Conservation (phyloP, 2,888 invertebrate genomes). For the Philereme vetulata region DNA sequence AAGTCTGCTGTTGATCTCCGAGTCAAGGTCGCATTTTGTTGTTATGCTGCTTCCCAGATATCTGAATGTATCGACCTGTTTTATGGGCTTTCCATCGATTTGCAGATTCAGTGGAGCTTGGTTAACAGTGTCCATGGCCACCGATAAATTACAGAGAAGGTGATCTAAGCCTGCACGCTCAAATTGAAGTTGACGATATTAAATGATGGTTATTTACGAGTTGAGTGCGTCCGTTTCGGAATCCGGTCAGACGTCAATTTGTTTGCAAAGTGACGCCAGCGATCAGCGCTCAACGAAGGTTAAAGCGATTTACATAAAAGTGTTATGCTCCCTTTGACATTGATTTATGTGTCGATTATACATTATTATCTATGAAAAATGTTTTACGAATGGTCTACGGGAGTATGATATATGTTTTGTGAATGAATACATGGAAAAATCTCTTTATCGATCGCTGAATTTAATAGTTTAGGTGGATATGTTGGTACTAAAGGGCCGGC, state of each 20-base stretch:
- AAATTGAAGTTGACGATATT: conserved; percentile 27
- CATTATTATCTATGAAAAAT: background rate
- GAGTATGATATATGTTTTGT: background rate
- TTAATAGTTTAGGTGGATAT: no score
- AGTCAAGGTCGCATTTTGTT: no score
- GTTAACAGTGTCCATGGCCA: no score
- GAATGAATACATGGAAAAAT: no score
- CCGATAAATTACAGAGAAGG: background rate
- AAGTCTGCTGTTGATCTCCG: no score
- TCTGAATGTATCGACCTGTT: no score
- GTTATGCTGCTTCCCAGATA: no score
- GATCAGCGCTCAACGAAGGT: conserved; percentile 24
- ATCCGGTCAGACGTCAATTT: conserved; percentile 35
- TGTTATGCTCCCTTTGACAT: conserved; percentile 27
- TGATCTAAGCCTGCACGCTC: conserved; percentile 18
- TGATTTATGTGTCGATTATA: conserved; percentile 18
- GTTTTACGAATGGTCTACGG: background rate
- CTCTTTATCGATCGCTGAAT: no score
- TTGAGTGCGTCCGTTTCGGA: conserved; percentile 30
- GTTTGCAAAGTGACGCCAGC: conserved; percentile 31
- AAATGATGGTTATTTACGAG: conserved; percentile 34
- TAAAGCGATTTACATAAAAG: conserved; percentile 28
- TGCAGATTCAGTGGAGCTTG: no score
- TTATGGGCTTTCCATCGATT: no score
- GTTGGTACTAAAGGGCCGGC: no score